These are phyloP conservation scores for Helicoverpa assulta DNA, from an alignment of 2,888 invertebrate genomes.

Conservation along the genomic window DNA sequence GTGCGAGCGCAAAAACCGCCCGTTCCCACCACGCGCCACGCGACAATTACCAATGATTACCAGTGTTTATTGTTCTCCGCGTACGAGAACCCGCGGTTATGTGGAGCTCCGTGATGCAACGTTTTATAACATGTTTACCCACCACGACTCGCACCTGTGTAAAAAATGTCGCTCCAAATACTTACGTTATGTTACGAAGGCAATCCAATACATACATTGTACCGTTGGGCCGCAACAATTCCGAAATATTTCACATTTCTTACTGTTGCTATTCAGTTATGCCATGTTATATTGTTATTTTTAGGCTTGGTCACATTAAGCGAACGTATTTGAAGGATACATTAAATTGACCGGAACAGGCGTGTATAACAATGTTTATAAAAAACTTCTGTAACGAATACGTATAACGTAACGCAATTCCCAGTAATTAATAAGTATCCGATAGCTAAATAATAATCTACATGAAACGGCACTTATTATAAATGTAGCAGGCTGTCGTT, in stretches of 20 bases:
- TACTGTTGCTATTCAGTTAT: conserved; percentile 15
- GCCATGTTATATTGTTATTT: conserved; percentile 42
- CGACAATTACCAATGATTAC: conserved; percentile 81
- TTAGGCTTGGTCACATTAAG: conserved; percentile 18
- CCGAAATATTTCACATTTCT: conserved; percentile 36
- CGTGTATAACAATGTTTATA: conserved; percentile 26
- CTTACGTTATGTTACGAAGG: conserved; percentile 54
- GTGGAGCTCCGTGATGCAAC: conserved; percentile 75
- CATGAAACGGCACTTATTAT: conserved; percentile 43
- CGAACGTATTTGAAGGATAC: conserved; percentile 35
- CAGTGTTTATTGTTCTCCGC: conserved; percentile 80
- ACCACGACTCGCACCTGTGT: conserved; percentile 51
- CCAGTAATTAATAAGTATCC: conserved; percentile 44
- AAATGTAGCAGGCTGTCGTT: conserved; percentile 46
- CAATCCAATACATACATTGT: conserved; percentile 38
- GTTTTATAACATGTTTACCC: conserved; percentile 67
- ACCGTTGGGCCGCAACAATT: conserved; percentile 35
- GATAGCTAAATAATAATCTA: conserved; percentile 37
- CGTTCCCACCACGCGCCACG: conserved; percentile 78
- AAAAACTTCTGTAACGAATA: conserved; percentile 28
- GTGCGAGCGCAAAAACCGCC: conserved; percentile 77
- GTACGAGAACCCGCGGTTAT: conserved; percentile 75
- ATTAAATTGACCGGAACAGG: conserved; percentile 38
- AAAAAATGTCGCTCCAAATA: conserved; percentile 66
- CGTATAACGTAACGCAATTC: conserved; percentile 18